A percentile compares a stretch with the other conserved stretches of the same genome.
These are phyloP conservation scores for Simalia tracyae DNA, from an alignment of 2,797 vertebrate genomes.

Conservation along the genomic window DNA sequence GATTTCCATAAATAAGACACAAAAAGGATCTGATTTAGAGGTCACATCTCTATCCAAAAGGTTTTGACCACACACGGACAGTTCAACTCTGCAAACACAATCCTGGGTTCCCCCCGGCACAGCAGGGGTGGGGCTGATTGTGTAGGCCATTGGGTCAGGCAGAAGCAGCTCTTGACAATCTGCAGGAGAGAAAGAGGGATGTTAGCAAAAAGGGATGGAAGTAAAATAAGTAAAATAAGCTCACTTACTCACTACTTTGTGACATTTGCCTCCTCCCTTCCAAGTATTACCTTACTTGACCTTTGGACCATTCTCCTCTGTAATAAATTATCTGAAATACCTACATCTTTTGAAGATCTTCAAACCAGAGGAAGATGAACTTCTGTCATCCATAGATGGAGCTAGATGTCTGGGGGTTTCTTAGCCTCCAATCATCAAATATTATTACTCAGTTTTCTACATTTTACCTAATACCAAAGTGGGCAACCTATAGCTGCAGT, in stretches of 20 bases:
- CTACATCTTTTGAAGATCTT: not conserved
- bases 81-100: slow-evolving; percentile 90
- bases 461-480: too few species aligned
- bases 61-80: slow-evolving; percentile 87
- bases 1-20: slow-evolving; percentile 92
- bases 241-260: too few species aligned
- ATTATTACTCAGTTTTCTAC: too few species aligned
- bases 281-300: too few species aligned
- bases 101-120: slow-evolving; percentile 81
- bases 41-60: slow-evolving; percentile 95
- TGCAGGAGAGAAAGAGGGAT: slow-evolving; percentile 30
- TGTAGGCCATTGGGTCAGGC: slow-evolving; percentile 85
- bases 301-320: not conserved
- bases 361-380: too few species aligned
- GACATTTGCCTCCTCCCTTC: too few species aligned
- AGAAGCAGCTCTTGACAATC: slow-evolving; percentile 71
- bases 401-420: too few species aligned
- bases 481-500: too few species aligned
- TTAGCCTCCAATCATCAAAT: too few species aligned
- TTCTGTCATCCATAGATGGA: too few species aligned
- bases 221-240: not conserved
- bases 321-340: too few species aligned
- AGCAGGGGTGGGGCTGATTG: slow-evolving; percentile 58
- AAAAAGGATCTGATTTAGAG: slow-evolving; percentile 98
- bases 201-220: too few species aligned